Evolutionary conservation across 2,797 vertebrate species (phyloP).

Genomic region (Sitta carolinensis): DNA sequence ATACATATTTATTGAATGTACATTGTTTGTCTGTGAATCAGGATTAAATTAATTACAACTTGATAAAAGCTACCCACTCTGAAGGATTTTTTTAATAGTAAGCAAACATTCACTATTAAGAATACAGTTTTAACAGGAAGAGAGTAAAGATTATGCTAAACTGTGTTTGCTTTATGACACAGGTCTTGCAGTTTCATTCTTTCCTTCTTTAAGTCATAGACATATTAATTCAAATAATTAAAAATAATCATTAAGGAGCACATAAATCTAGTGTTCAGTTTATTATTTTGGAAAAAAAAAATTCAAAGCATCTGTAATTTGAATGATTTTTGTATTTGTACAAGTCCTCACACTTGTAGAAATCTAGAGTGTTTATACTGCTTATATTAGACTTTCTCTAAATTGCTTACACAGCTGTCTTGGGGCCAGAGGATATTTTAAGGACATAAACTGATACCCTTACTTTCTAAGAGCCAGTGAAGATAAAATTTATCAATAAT

Average conservation of each 20-base stretch:
- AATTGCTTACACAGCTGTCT: background rate
- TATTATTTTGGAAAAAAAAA: background rate
- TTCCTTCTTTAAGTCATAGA: background rate
- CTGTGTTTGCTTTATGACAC: background rate
- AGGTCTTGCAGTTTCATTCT: background rate
- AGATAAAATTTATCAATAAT: background rate
- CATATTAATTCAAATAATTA: background rate
- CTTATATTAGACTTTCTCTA: background rate
- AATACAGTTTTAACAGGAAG: background rate
- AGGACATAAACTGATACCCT: background rate
- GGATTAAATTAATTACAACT: background rate
- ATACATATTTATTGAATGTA: conserved; percentile 5
- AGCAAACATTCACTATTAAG: background rate
- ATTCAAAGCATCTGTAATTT: background rate
- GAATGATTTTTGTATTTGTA: background rate
- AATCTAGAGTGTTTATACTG: background rate
- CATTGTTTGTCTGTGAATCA: background rate
- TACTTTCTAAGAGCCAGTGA: background rate
- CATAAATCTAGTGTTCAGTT: background rate
- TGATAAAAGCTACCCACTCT: background rate
- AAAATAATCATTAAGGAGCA: background rate
- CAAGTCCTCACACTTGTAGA: background rate
- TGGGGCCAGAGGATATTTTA: background rate
- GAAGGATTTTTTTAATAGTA: background rate
- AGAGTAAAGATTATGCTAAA: background rate